Conservation (phyloP, 92 coral and sea anemone species). For the Phenganax stokvisi region DNA sequence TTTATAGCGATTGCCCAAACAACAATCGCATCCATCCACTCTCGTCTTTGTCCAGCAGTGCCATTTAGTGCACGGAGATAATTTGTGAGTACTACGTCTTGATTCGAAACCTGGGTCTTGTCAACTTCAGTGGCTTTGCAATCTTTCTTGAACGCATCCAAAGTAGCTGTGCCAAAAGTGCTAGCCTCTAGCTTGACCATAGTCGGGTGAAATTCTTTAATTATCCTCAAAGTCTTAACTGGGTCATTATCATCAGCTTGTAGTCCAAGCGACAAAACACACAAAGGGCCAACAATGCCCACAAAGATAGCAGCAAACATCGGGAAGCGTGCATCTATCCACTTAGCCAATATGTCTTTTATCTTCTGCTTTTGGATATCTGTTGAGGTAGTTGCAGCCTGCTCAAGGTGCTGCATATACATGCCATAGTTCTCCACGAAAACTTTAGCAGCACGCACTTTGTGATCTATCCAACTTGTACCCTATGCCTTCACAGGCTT, state of each 20-base stretch:
- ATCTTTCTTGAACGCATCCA: conserved; percentile 14
- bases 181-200: conserved; percentile 17
- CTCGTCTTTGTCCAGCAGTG: conserved; percentile 6
- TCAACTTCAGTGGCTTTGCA: background rate
- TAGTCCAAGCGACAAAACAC: conserved; percentile 31
- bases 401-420: conserved; percentile 1
- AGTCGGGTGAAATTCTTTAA: conserved; percentile 30
- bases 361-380: conserved; percentile 25
- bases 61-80: background rate
- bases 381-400: conserved; percentile 17
- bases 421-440: conserved; percentile 7
- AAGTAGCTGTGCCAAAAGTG: conserved; percentile 7
- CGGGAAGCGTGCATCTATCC: conserved; percentile 36
- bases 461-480: background rate
- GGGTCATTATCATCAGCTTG: conserved; percentile 25
- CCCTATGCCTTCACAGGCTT: conserved; percentile 1
- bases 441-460: conserved; percentile 3
- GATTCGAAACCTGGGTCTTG: background rate
- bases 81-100: background rate
- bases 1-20: no score
- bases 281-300: conserved; percentile 36
- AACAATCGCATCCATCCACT: background rate
- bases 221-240: conserved; percentile 30
- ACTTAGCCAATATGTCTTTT: conserved; percentile 14
- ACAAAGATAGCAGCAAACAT: conserved; percentile 27